Conservation (phyloP, 2,888 invertebrate genomes). For the Rhamnusium bicolor region DNA sequence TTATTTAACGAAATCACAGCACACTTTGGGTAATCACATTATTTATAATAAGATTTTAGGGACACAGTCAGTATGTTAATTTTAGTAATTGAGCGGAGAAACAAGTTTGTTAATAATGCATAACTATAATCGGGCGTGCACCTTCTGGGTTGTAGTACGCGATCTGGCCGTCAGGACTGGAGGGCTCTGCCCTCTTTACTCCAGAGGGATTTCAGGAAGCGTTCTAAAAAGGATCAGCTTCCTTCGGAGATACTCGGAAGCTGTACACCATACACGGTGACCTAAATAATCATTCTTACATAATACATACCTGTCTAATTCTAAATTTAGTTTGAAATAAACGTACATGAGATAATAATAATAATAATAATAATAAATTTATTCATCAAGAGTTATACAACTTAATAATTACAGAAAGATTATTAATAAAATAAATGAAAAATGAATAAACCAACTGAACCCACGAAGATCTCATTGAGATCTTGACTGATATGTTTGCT, state of each 20-base stretch:
- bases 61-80: slow-evolving; percentile 48
- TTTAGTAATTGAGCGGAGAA: slow-evolving; percentile 54
- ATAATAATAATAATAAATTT: no score
- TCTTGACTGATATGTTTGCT: no score
- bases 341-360: no score
- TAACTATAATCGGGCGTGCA: slow-evolving; percentile 65
- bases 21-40: slow-evolving; percentile 59
- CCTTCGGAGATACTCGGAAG: slow-evolving; percentile 45
- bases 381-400: no score
- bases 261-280: slow-evolving; percentile 2
- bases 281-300: slow-evolving; percentile 1
- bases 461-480: no score
- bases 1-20: slow-evolving; percentile 56
- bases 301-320: no score
- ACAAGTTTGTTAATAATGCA: slow-evolving; percentile 64
- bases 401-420: no score
- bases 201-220: slow-evolving; percentile 54
- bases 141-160: slow-evolving; percentile 62
- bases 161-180: slow-evolving; percentile 59
- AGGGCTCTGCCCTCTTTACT: slow-evolving; percentile 58
- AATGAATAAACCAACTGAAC: no score
- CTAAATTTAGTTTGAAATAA: no score
- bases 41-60: slow-evolving; percentile 54
- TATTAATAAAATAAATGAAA: no score
- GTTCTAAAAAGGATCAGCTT: slow-evolving; percentile 47